Base-by-base conservation (phyloP, 92 coral and sea anemone species). In the Metridium senile region DNA sequence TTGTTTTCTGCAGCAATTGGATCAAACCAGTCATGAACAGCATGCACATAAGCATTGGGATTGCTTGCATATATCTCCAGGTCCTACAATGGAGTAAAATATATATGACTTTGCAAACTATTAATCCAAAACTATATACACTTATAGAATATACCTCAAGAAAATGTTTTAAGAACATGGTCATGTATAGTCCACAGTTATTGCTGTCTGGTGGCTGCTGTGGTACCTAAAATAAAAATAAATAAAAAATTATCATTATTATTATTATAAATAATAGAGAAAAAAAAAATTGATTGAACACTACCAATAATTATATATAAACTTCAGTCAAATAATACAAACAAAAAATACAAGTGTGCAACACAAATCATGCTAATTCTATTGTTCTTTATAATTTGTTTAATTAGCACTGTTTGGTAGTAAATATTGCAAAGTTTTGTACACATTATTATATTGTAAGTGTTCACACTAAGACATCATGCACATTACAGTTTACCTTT, bases 11-110 rank as follows among this genome's bases (percentile, higher is more conserved):
- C 77, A 9, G 28, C 77, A 4, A 51, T 17, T 23, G 62, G 66
- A 30, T 54, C 77, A 72, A 72, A 72, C 77, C 77, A 72, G 30
- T 51, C 0, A 72, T 72, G 77, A 26, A 23, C 62, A 29, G 47
- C 70, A 29, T 65, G 70, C 32, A 65, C 43, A 33, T 65, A 65
- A 65, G 46, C 46, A 65, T 65, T 29, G 19, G 70, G 70, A 47
- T 31, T 65, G 45, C 47, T 65, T 33, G 28, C 47, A 33, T 65
- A 65, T 65, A 33, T 65, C 45, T 65, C 32, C 70, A 28, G 43
- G 70, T 65, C 70, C 70, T 65, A 34, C 28, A 54, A 45, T 45
- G 51, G 51, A 45, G 16, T 45, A 7, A 4, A 65, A 29, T 31
- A 65, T 65, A 28, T 34, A 0, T 28, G 43, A 16, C 70, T 34